phyloP scores from a whole-genome alignment of 2,113 vertebrate genomes.

The Hystrix cristata region DNA sequence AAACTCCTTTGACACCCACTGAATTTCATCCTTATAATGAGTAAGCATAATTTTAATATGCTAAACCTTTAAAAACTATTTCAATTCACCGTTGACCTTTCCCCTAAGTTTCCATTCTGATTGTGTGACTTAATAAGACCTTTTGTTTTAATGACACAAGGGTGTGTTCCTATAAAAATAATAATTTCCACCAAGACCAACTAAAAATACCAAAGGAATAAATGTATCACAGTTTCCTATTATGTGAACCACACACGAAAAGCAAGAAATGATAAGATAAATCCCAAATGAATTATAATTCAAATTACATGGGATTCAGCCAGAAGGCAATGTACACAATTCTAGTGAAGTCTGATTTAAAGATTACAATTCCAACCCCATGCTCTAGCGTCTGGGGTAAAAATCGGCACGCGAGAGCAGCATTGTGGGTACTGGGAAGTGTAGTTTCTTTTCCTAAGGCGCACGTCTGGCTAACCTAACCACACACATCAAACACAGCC shows the following conservation, averaged over 20 bases:
- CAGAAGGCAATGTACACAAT: neutral
- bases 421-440: neutral
- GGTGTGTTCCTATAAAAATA: constrained; percentile 61
- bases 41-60: neutral
- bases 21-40: neutral
- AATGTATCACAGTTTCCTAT: constrained; percentile 58
- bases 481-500: neutral
- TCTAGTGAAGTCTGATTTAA: neutral
- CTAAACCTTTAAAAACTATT: constrained; percentile 56
- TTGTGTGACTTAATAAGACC: constrained; percentile 13
- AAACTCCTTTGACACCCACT: neutral
- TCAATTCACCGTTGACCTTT: neutral
- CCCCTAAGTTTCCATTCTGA: constrained; percentile 39
- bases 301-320: neutral
- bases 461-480: neutral
- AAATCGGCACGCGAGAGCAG: neutral
- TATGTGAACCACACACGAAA: constrained; percentile 44
- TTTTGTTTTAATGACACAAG: constrained; percentile 66
- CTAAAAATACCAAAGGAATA: constrained; percentile 72
- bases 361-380: neutral
- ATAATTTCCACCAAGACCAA: constrained; percentile 70
- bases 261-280: constrained; percentile 21
- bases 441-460: neutral
- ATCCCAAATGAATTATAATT: constrained; percentile 13
- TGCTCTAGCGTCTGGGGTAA: neutral